Base-by-base conservation (phyloP, 2,113 vertebrate species). In the Nothoprocta perdicaria region DNA sequence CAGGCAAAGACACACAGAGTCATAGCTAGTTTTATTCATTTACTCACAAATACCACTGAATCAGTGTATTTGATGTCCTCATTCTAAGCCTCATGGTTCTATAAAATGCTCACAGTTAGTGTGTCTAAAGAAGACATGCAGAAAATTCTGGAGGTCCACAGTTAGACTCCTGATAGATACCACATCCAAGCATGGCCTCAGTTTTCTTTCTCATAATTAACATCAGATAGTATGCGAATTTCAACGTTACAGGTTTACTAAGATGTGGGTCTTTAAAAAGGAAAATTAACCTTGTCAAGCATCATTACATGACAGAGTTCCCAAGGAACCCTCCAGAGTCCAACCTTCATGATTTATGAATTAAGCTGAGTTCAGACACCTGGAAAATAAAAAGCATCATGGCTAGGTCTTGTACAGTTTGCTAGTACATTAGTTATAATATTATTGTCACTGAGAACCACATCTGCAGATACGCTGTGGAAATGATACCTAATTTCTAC, bases 371-470 rank as follows among this genome's bases (percentile, higher is more conserved):
- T 90, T 96, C 91, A 95, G 94, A 96, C 89, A 94, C 89, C 87
- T 96, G 93, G 93, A 95, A 96, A 95, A 96, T 92, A 91, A 94
- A 93, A 94, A 94, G 40, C 69, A 65, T 89, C 35, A 0, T 93
- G 69, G 69, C 89, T 88, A 80, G 93, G 74, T 91, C 95, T 88
- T 94, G 73, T 86, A 72, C 52, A 66, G 81, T 89, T 96, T 90
- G 23, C 66, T 90, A 93, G 82, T 85, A 95, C 84, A 92, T 96
- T 89, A 91, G 91, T 96, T 95, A 94, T 69, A 95, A 90, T 95
- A 84, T 57, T 92, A 46, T 90, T 92, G 84, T 69, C 81, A 79
- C 65, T 88, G 68, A 80, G 85, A 87, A 84, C 31, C 43, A 84
- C 65, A 79, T 50, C 9, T 78, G 38, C 61, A 79, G n/a, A 7